Evolutionary conservation across 2,113 vertebrate species (phyloP), one percentile per base, ranked within the genome.

Genomic region (Junco hyemalis): DNA sequence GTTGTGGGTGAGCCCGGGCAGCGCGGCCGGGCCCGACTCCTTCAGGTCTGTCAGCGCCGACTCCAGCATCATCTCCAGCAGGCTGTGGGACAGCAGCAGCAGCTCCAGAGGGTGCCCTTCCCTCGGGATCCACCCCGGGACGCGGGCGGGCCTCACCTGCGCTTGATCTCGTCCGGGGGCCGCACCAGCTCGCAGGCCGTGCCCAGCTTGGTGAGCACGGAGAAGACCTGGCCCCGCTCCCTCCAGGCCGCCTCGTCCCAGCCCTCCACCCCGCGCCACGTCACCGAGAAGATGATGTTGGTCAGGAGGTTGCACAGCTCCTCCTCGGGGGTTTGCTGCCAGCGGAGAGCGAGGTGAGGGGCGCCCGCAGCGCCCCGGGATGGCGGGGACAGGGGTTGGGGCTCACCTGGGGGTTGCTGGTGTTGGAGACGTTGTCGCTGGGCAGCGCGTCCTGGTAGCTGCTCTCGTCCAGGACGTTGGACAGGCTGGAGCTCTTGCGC

Each of bases 21-120:
- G 91, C 35, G 95, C 33, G 8, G 97, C 92, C 0, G 97, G 91
- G 2, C 98, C 96, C 5, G 98, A 96, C 10, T 99, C 98, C 92
- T 98, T 98, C 94, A 99, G 96, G 94, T 99, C 99, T 0, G 98
- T 99, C 95, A 99, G 92, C 6, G 99, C 99, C 0, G 99, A 99
- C 96, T 99, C 99, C 97, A 99, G 94, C 99, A 99, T 99, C 99
- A 99, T 99, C 98, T 99, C 99, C 97, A 99, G 94, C 76, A 99
- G 97, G 97, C 99, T 99, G 94, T 0, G 35, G 53, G 60, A 71
- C 14, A 59, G 8, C 40, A 26, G 29, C 48, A 50, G 50, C 29
- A 1, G 60, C 69, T 93, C 54, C 4, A 0, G 1, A 22, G 35
- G 18, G 25, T 7, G 51, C 11, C 73, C 61, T 36, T 28, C 45